Conservation (phyloP, 2,797 vertebrate species). For the Hypotaenidia okinawae region DNA sequence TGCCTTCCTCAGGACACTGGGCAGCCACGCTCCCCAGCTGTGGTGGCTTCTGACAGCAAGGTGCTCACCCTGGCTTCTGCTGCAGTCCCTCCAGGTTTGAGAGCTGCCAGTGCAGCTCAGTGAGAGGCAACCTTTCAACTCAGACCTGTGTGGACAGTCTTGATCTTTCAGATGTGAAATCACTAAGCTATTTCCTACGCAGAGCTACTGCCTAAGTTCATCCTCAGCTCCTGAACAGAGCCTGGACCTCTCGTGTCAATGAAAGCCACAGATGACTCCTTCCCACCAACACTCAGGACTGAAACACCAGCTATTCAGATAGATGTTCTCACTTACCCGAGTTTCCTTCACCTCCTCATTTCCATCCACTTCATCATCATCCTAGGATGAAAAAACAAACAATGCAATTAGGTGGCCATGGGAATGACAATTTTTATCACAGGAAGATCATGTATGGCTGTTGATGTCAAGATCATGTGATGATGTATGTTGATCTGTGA, state of each 20-base stretch:
- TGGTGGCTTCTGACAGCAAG: neutral
- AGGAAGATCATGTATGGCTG: neutral
- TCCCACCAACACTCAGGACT: neutral
- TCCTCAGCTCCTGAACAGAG: neutral
- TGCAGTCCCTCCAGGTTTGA: neutral
- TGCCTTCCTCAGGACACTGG: neutral
- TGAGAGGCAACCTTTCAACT: neutral
- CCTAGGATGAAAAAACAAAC: constrained; percentile 65
- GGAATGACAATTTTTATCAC: neutral
- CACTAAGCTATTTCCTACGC: neutral
- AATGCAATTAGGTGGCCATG: neutral
- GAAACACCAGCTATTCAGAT: neutral
- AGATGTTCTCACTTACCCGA: constrained; percentile 59
- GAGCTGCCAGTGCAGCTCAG: neutral
- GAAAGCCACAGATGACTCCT: neutral
- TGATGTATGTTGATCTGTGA: too few species aligned
- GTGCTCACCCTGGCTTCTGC: neutral
- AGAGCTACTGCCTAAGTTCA: neutral
- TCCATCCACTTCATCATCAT: constrained; percentile 74
- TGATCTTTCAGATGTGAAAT: neutral
- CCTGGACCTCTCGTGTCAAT: neutral
- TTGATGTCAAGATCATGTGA: too few species aligned
- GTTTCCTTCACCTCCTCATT: constrained; percentile 69
- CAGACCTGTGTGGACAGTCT: neutral
- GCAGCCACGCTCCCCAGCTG: neutral